These are phyloP conservation scores for Sialia sialis DNA, from an alignment of 2,113 vertebrate species.

Conservation along the genomic window DNA sequence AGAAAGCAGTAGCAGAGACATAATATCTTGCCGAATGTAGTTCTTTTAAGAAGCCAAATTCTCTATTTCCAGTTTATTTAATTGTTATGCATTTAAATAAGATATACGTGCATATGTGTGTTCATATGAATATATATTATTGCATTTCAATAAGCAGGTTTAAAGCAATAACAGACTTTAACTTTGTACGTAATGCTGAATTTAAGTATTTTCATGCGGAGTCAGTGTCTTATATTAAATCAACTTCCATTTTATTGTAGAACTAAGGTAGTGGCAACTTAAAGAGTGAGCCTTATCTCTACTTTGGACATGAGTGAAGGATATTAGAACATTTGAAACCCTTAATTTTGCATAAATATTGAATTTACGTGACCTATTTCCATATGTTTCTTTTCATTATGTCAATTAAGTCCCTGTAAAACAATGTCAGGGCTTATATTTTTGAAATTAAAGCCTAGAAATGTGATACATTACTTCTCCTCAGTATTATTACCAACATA, in stretches of 20 bases:
- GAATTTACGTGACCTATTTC: background rate
- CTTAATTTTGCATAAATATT: background rate
- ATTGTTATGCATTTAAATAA: background rate
- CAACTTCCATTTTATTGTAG: background rate
- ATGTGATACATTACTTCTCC: background rate
- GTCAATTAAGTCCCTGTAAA: background rate
- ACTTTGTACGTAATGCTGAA: background rate
- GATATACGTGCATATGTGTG: background rate
- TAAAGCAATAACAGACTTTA: constrained; percentile 2
- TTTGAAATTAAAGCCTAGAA: background rate
- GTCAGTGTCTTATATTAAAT: background rate
- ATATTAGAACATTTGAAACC: background rate
- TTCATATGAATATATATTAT: background rate
- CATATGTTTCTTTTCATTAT: background rate
- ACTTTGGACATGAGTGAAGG: background rate
- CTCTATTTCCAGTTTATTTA: background rate
- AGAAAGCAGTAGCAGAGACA: background rate
- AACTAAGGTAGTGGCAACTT: background rate
- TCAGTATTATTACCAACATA: background rate
- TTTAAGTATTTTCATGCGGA: background rate
- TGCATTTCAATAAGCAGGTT: background rate
- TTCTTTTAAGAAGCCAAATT: background rate
- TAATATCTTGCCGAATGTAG: background rate
- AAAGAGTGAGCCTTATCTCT: background rate
- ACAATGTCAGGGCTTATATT: background rate